Evolutionary conservation across 2,888 invertebrate species (phyloP).

Genomic region (Fragum sueziense): DNA sequence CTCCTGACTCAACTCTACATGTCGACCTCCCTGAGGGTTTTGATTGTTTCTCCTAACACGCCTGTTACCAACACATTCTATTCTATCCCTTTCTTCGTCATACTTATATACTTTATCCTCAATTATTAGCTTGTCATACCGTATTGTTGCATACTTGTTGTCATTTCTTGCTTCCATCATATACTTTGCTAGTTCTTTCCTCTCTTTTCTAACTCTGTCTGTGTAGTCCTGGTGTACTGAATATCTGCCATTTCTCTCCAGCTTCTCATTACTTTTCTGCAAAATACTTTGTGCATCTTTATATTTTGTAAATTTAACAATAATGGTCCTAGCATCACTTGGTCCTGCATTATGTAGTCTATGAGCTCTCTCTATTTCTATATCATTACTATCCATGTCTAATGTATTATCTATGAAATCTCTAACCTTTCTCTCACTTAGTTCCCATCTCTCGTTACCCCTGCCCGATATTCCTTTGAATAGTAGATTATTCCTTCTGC

Average conservation of each 20-base stretch:
- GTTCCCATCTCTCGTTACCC: neutral
- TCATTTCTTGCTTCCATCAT: neutral
- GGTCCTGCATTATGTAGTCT: neutral
- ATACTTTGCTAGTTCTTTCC: neutral
- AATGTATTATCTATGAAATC: neutral
- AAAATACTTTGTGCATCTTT: slow-evolving; percentile 5
- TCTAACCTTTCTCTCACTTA: neutral
- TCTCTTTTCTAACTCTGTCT: neutral
- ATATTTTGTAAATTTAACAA: slow-evolving; percentile 6
- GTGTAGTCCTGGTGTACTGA: neutral
- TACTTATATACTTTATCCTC: slow-evolving; percentile 1
- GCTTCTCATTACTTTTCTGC: neutral
- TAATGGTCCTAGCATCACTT: neutral
- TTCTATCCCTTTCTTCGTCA: neutral
- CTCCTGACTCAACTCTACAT: neutral
- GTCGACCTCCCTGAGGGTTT: neutral
- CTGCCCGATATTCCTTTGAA: neutral
- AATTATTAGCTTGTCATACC: neutral
- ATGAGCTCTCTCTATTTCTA: neutral
- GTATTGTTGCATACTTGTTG: neutral
- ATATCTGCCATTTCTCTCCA: neutral
- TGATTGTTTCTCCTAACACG: neutral
- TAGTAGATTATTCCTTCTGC: slow-evolving; percentile 3
- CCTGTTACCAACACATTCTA: neutral
- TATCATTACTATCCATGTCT: neutral